Conservation (phyloP, 2,113 vertebrate genomes). For the Propithecus coquereli region DNA sequence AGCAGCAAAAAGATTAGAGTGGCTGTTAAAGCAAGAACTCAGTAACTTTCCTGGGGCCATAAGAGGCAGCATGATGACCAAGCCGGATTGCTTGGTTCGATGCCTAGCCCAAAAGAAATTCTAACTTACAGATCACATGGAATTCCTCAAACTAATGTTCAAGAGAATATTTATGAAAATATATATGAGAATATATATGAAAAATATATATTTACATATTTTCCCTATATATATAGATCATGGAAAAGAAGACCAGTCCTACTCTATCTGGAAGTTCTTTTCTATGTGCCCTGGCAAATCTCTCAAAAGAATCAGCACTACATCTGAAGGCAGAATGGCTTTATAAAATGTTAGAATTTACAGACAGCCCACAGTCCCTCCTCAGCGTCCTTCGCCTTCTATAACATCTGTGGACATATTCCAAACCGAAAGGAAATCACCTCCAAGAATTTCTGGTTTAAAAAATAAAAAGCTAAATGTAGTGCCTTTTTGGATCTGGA, state of each 20-base stretch:
- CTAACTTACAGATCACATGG: not conserved
- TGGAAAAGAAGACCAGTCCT: not conserved
- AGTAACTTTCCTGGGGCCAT: not conserved
- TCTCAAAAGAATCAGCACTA: not conserved
- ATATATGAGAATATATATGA: not conserved
- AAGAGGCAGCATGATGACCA: not conserved
- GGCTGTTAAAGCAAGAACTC: not conserved
- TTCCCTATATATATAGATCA: not conserved
- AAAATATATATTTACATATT: too few species aligned
- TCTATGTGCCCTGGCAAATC: not conserved
- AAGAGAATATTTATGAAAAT: not conserved
- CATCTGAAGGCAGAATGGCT: not conserved
- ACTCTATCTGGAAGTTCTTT: not conserved
- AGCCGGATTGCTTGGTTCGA: not conserved
- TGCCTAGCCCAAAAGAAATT: not conserved
- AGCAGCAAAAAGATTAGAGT: not conserved
- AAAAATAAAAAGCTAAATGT: not conserved
- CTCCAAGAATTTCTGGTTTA: not conserved
- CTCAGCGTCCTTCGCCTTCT: not conserved
- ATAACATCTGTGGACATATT: not conserved
- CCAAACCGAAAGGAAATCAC: not conserved
- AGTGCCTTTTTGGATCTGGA: not conserved
- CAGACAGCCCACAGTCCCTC: not conserved
- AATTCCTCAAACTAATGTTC: not conserved
- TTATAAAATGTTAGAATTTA: not conserved